Evolutionary conservation across 2,888 invertebrate genomes (phyloP), one percentile per base, ranked within the genome.

Genomic region (Polia nebulosa): DNA sequence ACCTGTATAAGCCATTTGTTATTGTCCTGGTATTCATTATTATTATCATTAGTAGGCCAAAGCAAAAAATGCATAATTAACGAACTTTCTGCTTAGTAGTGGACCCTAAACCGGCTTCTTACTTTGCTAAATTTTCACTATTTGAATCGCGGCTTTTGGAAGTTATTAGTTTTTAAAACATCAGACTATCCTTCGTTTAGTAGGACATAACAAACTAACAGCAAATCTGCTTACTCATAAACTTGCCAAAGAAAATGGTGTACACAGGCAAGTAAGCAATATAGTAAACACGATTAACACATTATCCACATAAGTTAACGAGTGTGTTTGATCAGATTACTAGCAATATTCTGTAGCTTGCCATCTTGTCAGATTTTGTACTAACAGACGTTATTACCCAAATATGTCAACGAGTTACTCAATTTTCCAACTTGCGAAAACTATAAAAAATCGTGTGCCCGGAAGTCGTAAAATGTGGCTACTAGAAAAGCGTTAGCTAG

Each of bases 401-500:
- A 76, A 76, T 74, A 77, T 69, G 69, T 73, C 78, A 66, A 65
- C 41, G 49, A 73, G 63, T 80, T 78, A 72, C 63, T 69, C 60
- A 77, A 78, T 69, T 61, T 51, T 55, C 55, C 47, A 69, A 70
- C 69, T 58, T 58, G 52, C 64, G 73, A 70, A 67, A 74, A 80
- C 52, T 67, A 68, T 39, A 59, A 64, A 59, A 62, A 27, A 47
- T 56, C 60, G 22, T 55, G 20, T 55, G 36, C 51, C 51, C 64
- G 79, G 74, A 80, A 81, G 66, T 81, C 56, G 45, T 78, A 49
- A 59, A 59, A n/a, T 62, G 49, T 32, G 78, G 74, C 64, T 45
- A 51, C 25, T 44, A 73, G 39, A 67, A 56, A 44, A 32, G 58
- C 67, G 36, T 53, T 5, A 20, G 25, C 20, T 13, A 8, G 39